These are phyloP conservation scores for Drosophila sechellia DNA, from an alignment of 1,140 invertebrate species.

Conservation along the genomic window DNA sequence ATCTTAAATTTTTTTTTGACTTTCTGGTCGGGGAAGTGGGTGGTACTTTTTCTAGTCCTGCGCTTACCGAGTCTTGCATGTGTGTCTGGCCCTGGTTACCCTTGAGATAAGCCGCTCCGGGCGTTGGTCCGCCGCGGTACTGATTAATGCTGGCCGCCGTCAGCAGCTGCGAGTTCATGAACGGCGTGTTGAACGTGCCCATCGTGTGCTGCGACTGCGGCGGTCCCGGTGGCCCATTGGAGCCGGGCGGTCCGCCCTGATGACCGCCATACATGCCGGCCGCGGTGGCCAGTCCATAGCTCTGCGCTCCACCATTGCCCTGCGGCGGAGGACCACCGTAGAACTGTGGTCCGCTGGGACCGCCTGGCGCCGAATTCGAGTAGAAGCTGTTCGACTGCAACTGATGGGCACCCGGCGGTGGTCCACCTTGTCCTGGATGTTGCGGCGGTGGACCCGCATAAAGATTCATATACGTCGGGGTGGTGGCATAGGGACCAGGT, in stretches of 20 bases:
- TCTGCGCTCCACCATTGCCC: slow-evolving; percentile 85
- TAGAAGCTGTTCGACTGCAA: slow-evolving; percentile 87
- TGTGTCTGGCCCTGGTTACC: slow-evolving; percentile 86
- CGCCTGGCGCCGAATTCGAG: slow-evolving; percentile 86
- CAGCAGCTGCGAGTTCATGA: slow-evolving; percentile 84
- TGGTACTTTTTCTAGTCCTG: not conserved
- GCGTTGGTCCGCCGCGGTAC: slow-evolving; percentile 84
- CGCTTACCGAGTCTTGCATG: slow-evolving; percentile 84
- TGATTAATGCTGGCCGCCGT: slow-evolving; percentile 79
- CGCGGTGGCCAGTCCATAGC: slow-evolving; percentile 85
- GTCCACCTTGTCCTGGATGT: slow-evolving; percentile 84
- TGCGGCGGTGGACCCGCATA: slow-evolving; percentile 83
- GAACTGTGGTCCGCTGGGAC: slow-evolving; percentile 84
- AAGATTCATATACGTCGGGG: slow-evolving; percentile 82
- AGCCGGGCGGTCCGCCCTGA: slow-evolving; percentile 73
- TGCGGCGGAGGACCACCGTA: slow-evolving; percentile 79
- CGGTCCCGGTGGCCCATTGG: slow-evolving; percentile 60
- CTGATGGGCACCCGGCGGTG: slow-evolving; percentile 85
- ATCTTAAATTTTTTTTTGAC: not conserved
- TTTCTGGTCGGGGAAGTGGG: not conserved
- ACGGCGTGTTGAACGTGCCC: slow-evolving; percentile 83
- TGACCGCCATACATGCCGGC: slow-evolving; percentile 85
- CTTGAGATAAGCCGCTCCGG: slow-evolving; percentile 86
- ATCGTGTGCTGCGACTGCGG: slow-evolving; percentile 83
- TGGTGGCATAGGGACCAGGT: slow-evolving; percentile 81